Evolutionary conservation across 2,888 invertebrate species (phyloP), one percentile per base, ranked within the genome.

Genomic region (Eledone cirrhosa): DNA sequence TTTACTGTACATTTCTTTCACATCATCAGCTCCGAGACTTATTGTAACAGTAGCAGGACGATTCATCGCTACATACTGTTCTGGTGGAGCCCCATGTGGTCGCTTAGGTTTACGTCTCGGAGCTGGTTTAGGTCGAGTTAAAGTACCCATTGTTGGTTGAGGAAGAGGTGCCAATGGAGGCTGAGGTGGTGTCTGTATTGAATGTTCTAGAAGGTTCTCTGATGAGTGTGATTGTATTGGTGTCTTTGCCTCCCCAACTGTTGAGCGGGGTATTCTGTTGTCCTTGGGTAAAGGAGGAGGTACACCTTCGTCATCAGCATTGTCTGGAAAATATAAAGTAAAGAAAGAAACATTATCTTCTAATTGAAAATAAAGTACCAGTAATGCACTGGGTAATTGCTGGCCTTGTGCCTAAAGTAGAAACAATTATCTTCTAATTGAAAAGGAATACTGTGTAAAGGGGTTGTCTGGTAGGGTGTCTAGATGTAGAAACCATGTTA

Each of bases 31-130:
- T 29, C 86, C 85, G 16, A 87, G 80, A 16, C 85, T 83, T 24
- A 86, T 86, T 13, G 86, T 84, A 16, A 72, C 72, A 0, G 85
- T 82, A 78, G 84, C 86, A 4, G 87, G 87, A 41, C 87, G 80
- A 76, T 88, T 88, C 88, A 88, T 88, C 3, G 88, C 86, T 33
- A 88, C 86, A 77, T 88, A 88, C 77, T 88, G 88, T 78, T 88
- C 88, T 29, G 85, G 85, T 1, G 83, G 83, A 14, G 82, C 82
- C 48, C 86, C 84, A 27, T 86, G 85, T 4, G 83, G 81, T 22
- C 85, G 77, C 48, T 83, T 82, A 4, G 87, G 86, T 31, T 85
- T 83, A 63, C 83, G 82, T 29, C 88, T 78, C 5, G 87, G 88
- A 72, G 85, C 83, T 11, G 88, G 87, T 59, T 85, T 81, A 11